Evolutionary conservation across 2,113 vertebrate species (phyloP).

Genomic region (Todiramphus chloris): DNA sequence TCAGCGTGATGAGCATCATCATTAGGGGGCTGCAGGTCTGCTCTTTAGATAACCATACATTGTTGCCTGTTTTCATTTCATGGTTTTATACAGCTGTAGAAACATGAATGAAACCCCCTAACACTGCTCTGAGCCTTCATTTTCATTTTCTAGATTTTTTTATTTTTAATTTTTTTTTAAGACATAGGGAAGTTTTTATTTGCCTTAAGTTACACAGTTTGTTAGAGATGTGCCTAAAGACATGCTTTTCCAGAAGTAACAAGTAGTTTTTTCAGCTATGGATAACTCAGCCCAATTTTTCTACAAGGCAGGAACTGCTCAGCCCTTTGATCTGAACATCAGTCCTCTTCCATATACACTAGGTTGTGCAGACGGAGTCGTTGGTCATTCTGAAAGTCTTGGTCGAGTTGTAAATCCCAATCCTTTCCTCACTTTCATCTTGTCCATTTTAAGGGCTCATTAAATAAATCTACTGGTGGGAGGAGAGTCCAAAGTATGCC

Average conservation of each 20-base stretch:
- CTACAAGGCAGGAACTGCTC: background rate
- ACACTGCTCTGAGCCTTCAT: background rate
- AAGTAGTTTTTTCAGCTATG: background rate
- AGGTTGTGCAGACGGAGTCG: background rate
- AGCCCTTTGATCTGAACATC: background rate
- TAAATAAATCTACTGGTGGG: background rate
- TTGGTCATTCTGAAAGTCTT: background rate
- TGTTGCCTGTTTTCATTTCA: background rate
- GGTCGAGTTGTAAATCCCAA: background rate
- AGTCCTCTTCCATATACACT: background rate
- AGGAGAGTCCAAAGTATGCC: background rate
- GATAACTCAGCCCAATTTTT: background rate
- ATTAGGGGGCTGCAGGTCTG: background rate
- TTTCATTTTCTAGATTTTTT: background rate
- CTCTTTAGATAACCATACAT: background rate
- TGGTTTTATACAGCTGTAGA: background rate
- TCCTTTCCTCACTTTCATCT: background rate
- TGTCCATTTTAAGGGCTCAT: background rate
- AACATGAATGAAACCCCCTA: background rate
- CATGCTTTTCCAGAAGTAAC: background rate
- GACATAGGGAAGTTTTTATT: background rate
- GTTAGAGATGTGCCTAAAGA: background rate
- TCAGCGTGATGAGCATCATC: accelerated
- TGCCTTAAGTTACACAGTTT: background rate
- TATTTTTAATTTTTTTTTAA: background rate